Evolutionary conservation across 2,113 vertebrate genomes (phyloP), one percentile per base, ranked within the genome.

Genomic region (Dicaeum eximium): DNA sequence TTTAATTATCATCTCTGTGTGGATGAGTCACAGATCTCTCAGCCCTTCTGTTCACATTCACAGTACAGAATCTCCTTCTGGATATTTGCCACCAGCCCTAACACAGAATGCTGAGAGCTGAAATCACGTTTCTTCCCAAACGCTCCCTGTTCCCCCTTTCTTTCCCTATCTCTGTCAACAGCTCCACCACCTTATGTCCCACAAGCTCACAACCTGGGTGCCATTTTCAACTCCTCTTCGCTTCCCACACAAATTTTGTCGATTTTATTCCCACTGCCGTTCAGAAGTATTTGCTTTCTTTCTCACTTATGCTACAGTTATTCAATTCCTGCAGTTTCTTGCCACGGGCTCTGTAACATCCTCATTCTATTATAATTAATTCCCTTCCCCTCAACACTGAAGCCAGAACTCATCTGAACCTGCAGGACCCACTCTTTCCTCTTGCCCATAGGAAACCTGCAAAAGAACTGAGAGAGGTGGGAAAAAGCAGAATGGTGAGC

Each of bases 161-260:
- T 86, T 77, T 35, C 74, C 56, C 54, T 42, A 20, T 65, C 74
- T 91, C 93, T 88, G 85, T 93, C 81, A 96, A 94, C 79, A 92
- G 57, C 64, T 92, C 66, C 61, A 87, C 70, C 73, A 96, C 95
- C 93, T 93, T 90, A 92, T 96, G 93, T 97, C 90, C 96, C 71
- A 88, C 81, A 87, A 83, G 88, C 95, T 96, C 85, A 80, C 90
- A 96, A 96, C 94, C 96, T 86, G 94, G 58, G 85, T 95, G 94
- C 71, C 92, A 90, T 96, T 96, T 97, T 47, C 85, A 90, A 97
- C 85, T 95, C 82, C 73, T 93, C 90, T 79, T 81, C 2, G 0
- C 94, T 60, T 96, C 95, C 95, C 93, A 96, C 95, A 88, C 90
- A 96, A 91, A 95, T 93, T 67, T 92, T 96, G 94, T 92, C 8